These are phyloP conservation scores for Argyrosomus regius DNA, from an alignment of 2,797 vertebrate genomes.

Conservation along the genomic window DNA sequence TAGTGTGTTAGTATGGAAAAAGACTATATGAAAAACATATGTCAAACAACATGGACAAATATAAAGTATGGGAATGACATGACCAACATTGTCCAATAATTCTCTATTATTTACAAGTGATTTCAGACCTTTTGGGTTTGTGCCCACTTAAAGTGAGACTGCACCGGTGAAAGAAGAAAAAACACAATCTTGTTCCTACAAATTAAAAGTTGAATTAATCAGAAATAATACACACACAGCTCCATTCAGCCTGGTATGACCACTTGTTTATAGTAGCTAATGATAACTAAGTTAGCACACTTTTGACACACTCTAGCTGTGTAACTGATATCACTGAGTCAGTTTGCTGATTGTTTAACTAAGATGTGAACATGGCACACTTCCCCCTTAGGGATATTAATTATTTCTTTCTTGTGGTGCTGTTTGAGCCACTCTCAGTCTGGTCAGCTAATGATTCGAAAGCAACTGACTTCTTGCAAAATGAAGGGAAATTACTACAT, in stretches of 20 bases:
- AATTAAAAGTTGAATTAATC: neutral
- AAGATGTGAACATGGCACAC: neutral
- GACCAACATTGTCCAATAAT: neutral
- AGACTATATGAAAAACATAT: neutral
- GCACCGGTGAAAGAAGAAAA: neutral
- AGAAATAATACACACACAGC: fast-evolving
- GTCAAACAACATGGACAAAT: neutral
- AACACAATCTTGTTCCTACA: neutral
- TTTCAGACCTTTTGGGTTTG: neutral
- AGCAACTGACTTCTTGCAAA: too few relatives aligned
- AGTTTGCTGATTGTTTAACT: neutral
- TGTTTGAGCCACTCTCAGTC: neutral
- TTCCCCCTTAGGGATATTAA: too few relatives aligned
- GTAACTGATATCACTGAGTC: neutral
- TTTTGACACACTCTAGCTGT: neutral
- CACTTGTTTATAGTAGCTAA: neutral
- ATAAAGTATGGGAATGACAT: neutral
- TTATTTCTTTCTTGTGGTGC: too few relatives aligned
- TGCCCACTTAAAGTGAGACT: neutral
- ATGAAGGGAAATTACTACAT: neutral
- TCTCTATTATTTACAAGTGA: neutral
- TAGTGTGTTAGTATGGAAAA: neutral
- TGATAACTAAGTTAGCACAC: neutral
- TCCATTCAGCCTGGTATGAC: neutral
- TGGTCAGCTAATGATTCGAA: neutral